Evolutionary conservation across 2,888 invertebrate species (phyloP).

Genomic region (Melanargia galathea): DNA sequence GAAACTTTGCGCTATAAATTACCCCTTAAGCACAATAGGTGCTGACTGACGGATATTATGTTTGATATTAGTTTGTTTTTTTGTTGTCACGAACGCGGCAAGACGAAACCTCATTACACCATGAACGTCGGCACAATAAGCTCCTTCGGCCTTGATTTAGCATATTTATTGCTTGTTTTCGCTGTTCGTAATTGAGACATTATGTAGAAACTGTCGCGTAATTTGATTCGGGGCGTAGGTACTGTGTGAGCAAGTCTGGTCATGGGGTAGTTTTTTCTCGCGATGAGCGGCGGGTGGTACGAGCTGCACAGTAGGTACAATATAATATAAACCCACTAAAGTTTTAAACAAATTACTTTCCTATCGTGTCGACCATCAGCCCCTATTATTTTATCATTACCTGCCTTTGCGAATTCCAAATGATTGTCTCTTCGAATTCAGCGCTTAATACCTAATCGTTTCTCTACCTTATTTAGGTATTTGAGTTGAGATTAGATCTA

Average conservation of each 20-base stretch:
- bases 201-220: constrained; percentile 38
- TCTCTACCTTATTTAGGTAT: background rate
- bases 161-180: constrained; percentile 24
- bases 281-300: constrained; percentile 71
- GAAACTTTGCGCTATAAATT: constrained; percentile 59
- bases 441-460: constrained; percentile 51
- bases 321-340: constrained; percentile 60
- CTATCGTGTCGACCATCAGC: constrained; percentile 77
- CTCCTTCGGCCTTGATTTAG: constrained; percentile 27
- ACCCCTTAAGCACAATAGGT: constrained; percentile 59
- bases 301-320: constrained; percentile 49
- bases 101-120: constrained; percentile 45
- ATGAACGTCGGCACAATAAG: constrained; percentile 16
- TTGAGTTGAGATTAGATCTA: background rate
- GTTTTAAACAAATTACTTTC: constrained; percentile 79
- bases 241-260: constrained; percentile 58
- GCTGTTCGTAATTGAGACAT: constrained; percentile 36
- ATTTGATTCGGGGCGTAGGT: constrained; percentile 43
- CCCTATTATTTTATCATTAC: constrained; percentile 80
- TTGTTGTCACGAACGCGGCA: constrained; percentile 54
- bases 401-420: constrained; percentile 69
- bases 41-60: constrained; percentile 57
- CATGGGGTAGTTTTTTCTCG: constrained; percentile 74
- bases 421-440: constrained; percentile 55
- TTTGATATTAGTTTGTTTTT: constrained; percentile 51